These are phyloP conservation scores for Falcunculus frontatus DNA, from an alignment of 2,113 vertebrate genomes.

Conservation along the genomic window DNA sequence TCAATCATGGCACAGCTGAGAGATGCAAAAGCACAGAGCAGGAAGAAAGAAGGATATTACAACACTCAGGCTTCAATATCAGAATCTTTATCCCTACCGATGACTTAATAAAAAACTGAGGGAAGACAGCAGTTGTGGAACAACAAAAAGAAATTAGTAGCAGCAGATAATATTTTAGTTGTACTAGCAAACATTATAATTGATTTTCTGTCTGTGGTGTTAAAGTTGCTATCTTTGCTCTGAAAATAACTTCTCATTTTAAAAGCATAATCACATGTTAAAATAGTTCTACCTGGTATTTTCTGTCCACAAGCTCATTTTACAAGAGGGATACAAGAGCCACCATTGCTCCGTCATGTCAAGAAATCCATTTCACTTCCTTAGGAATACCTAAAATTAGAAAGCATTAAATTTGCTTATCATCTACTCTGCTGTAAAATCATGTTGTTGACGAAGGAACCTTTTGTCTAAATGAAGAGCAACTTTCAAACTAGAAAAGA, in stretches of 20 bases:
- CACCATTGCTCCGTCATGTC: background rate
- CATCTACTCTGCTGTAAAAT: background rate
- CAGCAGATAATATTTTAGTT: constrained; percentile 49
- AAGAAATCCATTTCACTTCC: background rate
- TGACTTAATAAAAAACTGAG: constrained; percentile 6
- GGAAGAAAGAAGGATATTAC: background rate
- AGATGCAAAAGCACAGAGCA: background rate
- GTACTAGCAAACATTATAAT: constrained; percentile 32
- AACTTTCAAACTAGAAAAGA: background rate
- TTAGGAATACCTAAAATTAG: background rate
- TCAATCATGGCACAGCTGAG: background rate
- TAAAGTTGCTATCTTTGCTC: constrained; percentile 23
- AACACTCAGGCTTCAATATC: background rate
- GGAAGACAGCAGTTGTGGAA: background rate
- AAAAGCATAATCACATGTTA: background rate
- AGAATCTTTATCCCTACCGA: background rate
- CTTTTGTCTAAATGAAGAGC: background rate
- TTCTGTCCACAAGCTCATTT: constrained; percentile 6
- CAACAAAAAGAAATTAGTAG: constrained; percentile 31
- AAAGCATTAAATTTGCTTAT: background rate
- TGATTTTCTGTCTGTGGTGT: constrained; percentile 60
- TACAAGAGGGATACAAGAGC: background rate
- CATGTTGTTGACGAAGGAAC: background rate
- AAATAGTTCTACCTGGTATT: background rate
- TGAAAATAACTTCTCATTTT: constrained; percentile 37